Base-by-base conservation (phyloP, 2,113 vertebrate genomes). In the Aegypius monachus region DNA sequence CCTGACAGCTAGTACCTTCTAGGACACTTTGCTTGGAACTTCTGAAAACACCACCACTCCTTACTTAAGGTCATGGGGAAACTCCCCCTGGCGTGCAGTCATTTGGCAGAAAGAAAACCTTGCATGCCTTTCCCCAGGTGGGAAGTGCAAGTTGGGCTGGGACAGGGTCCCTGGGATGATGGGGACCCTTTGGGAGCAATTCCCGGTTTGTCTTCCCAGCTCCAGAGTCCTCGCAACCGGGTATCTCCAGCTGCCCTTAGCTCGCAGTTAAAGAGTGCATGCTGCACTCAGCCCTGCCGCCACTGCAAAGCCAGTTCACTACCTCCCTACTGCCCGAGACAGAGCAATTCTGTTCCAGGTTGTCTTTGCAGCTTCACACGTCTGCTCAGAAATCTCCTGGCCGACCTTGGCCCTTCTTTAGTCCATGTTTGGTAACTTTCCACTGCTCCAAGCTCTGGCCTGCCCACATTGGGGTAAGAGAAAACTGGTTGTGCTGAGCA, bases 401-500 rank as follows among this genome's bases (percentile, higher is more conserved):
- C 93, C 58, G 93, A 97, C 97, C 97, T 97, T 97, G 96, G 93
- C 93, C 96, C 87, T 93, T 95, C 90, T 77, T 88, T 77, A 95
- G 67, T 29, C 93, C 79, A 82, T 0, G 10, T 92, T 93, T 58
- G 66, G 97, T 97, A 97, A 97, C 93, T 97, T 97, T 97, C 97
- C 95, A 96, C 90, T 96, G 81, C 93, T 97, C 79, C 0, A 0
- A 95, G 84, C 79, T 95, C 96, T 16, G 8, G 74, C 45, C 67
- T 80, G 78, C 63, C 92, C 7, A 1, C 0, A 1, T 6, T 88
- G 79, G 59, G 71, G 85, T 93, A 93, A 93, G 97, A 96, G 92
- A 90, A 91, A 97, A 97, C 97, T 96, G 97, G 96, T 97, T 97
- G 87, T 95, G 96, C 90, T 97, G 93, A 79, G 92, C 90, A 94